Conservation (phyloP, 2,797 vertebrate species). For the Aphelocoma californica region DNA sequence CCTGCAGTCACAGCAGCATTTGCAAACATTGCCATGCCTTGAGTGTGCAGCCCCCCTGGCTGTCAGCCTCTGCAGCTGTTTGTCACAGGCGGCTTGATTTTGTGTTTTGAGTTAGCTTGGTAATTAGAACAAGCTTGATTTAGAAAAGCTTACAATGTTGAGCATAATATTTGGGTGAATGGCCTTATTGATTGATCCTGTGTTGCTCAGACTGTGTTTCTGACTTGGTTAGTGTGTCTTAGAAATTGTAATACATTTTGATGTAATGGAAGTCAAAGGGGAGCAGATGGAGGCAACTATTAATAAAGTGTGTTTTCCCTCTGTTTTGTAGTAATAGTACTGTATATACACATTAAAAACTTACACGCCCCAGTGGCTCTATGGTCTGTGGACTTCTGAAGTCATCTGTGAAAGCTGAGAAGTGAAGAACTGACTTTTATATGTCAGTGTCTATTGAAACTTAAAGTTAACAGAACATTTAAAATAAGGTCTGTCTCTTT, state of each 20-base stretch:
- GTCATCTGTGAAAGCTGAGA: neutral
- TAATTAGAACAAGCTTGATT: conserved; percentile 7
- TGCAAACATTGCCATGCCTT: neutral
- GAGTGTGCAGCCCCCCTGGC: neutral
- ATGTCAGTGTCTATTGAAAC: neutral
- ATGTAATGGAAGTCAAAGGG: neutral
- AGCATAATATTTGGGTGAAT: conserved; percentile 30
- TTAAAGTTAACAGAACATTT: neutral
- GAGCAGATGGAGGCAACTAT: neutral
- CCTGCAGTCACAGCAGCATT: accelerated
- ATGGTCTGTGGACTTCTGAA: neutral
- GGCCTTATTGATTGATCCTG: neutral
- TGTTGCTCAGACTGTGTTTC: neutral
- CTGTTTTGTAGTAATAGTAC: neutral
- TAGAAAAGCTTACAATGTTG: neutral
- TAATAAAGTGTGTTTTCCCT: neutral
- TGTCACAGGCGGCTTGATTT: neutral
- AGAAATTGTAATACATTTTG: neutral
- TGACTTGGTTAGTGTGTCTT: neutral
- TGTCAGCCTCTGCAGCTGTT: neutral
- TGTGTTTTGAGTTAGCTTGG: neutral
- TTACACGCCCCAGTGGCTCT: neutral
- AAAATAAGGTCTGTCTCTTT: neutral
- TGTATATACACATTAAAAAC: neutral
- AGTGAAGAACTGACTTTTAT: neutral